These are phyloP conservation scores for Atta texana DNA, from an alignment of 1,140 invertebrate genomes.

Conservation along the genomic window DNA sequence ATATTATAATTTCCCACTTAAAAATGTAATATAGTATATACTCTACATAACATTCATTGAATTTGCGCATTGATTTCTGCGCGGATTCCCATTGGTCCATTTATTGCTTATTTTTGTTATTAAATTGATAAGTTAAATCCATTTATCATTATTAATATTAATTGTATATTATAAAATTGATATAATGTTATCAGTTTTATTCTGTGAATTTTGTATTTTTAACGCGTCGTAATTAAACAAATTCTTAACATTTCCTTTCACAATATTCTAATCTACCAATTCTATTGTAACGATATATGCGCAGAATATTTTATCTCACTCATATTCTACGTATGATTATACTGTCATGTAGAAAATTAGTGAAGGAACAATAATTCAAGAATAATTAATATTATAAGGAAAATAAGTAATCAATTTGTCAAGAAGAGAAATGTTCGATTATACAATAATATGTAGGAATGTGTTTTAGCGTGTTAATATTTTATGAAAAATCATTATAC, in stretches of 20 bases:
- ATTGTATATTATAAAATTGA: too few species aligned
- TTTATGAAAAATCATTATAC: neutral
- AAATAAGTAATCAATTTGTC: neutral
- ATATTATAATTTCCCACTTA: too few species aligned
- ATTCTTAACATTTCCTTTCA: neutral
- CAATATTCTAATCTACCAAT: neutral
- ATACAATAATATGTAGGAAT: neutral
- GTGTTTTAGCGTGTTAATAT: conserved; percentile 16
- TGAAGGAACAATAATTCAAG: neutral
- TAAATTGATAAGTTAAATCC: too few species aligned
- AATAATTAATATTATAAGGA: neutral
- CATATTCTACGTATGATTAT: neutral
- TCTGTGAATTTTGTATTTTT: neutral
- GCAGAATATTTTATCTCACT: neutral
- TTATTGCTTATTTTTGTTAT: too few species aligned
- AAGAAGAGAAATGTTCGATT: neutral
- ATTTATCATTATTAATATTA: too few species aligned
- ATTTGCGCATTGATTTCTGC: too few species aligned
- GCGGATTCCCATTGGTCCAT: too few species aligned
- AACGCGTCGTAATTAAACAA: neutral
- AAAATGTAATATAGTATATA: too few species aligned
- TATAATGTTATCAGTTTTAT: too few species aligned
- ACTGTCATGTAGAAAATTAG: neutral
- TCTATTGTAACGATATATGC: neutral
- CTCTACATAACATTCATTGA: too few species aligned